phyloP scores from a whole-genome alignment of 2,113 vertebrate genomes.

The Otocyon megalotis region DNA sequence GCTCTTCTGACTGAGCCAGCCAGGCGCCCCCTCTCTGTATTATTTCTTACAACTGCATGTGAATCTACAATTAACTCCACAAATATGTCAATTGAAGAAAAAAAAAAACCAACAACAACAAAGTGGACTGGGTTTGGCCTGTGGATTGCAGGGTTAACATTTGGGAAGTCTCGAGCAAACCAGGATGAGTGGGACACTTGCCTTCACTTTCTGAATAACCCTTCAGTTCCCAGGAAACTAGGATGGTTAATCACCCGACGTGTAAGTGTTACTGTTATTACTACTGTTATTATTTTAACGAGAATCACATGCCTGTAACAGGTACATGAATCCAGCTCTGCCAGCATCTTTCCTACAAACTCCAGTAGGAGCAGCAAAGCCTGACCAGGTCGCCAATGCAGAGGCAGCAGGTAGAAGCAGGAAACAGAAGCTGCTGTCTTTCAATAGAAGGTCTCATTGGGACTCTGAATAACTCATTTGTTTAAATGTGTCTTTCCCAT shows the following conservation, averaged over 20 bases:
- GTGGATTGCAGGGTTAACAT: neutral
- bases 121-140: neutral
- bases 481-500: neutral
- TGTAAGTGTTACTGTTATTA: neutral
- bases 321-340: neutral
- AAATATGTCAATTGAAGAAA: neutral
- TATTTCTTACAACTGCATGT: neutral
- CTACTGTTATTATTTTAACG: neutral
- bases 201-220: neutral
- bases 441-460: neutral
- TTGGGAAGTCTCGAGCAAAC: neutral
- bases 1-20: neutral
- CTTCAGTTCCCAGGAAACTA: neutral
- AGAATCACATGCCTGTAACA: neutral
- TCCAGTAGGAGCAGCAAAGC: neutral
- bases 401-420: neutral
- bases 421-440: neutral
- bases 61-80: neutral
- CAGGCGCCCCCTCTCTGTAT: neutral
- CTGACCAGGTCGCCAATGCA: neutral
- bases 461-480: neutral
- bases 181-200: neutral
- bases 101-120: neutral
- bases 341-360: neutral
- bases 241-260: neutral